A percentile compares a stretch with the other conserved stretches of the same genome.
phyloP scores from a whole-genome alignment of 2,797 vertebrate species.

The Sandelia bainsii region DNA sequence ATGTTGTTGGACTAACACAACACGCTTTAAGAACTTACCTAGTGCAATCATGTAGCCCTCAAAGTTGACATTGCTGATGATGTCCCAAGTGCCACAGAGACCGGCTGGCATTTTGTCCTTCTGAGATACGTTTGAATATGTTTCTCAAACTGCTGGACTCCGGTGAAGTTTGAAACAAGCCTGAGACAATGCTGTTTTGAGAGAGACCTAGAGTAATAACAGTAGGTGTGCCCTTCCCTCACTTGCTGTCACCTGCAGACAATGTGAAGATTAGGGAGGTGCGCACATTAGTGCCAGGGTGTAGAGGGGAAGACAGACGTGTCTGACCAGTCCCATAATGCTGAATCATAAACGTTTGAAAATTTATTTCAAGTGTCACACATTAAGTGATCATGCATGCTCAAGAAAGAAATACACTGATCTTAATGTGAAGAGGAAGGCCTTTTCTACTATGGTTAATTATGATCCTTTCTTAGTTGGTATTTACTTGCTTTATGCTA shows the following conservation, averaged over 20 bases:
- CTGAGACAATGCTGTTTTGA: constrained; percentile 9
- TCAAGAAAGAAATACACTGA: background rate
- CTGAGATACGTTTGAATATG: background rate
- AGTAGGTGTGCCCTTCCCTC: constrained; percentile 23
- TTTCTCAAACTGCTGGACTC: background rate
- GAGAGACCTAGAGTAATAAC: background rate
- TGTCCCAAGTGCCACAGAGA: constrained; percentile 90
- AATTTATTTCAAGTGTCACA: background rate
- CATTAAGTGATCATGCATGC: background rate
- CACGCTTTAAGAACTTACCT: constrained; percentile 78
- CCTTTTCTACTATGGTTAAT: too few species aligned
- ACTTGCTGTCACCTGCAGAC: constrained; percentile 29
- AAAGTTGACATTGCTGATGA: constrained; percentile 88
- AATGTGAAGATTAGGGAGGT: constrained; percentile 16
- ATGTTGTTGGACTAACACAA: background rate
- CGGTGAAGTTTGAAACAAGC: background rate
- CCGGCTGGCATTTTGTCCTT: constrained; percentile 82
- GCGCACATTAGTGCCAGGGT: background rate
- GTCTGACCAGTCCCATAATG: constrained; percentile 57
- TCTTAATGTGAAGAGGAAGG: background rate
- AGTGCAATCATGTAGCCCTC: constrained; percentile 90
- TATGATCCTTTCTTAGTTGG: too few species aligned
- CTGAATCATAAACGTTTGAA: background rate
- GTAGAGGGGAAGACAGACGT: constrained; percentile 2
- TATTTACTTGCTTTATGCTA: too few species aligned